Evolutionary conservation across 2,113 vertebrate genomes (phyloP).

Genomic region (Hippoglossus stenolepis): DNA sequence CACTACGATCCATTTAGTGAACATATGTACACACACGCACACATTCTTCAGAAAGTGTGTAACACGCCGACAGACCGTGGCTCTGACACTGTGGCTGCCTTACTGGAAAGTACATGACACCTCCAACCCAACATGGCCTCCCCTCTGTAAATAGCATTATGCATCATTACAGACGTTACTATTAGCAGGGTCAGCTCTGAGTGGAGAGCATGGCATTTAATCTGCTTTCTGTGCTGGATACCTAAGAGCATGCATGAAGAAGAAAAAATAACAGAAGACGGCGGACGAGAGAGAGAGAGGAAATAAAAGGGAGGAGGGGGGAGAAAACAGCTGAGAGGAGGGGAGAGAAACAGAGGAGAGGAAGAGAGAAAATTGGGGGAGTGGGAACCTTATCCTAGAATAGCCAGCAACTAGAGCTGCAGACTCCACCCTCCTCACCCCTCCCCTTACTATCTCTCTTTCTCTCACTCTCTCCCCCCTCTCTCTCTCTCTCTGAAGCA

Average conservation of each 20-base stretch:
- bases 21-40: slow-evolving; percentile 1
- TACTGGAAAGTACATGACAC: slow-evolving; percentile 49
- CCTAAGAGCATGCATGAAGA: slow-evolving; percentile 44
- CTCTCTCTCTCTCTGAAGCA: slow-evolving; percentile 60
- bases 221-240: slow-evolving; percentile 36
- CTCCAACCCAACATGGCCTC: slow-evolving; percentile 31
- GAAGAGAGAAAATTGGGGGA: slow-evolving; percentile 73
- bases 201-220: slow-evolving; percentile 47
- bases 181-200: slow-evolving; percentile 41
- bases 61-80: not conserved
- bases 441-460: slow-evolving; percentile 66
- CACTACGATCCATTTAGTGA: slow-evolving; percentile 3
- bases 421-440: slow-evolving; percentile 79
- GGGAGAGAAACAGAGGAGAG: slow-evolving; percentile 38
- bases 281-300: slow-evolving; percentile 26
- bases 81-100: not conserved
- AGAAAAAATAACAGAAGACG: slow-evolving; percentile 49
- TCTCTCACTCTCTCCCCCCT: slow-evolving; percentile 41
- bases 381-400: slow-evolving; percentile 83
- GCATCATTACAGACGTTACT: slow-evolving; percentile 43
- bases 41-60: not conserved
- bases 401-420: slow-evolving; percentile 81
- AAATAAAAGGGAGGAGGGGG: slow-evolving; percentile 20
- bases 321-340: slow-evolving; percentile 32
- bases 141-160: slow-evolving; percentile 59